Evolutionary conservation across 2,113 vertebrate species (phyloP).

Genomic region (Empidonax alnorum): DNA sequence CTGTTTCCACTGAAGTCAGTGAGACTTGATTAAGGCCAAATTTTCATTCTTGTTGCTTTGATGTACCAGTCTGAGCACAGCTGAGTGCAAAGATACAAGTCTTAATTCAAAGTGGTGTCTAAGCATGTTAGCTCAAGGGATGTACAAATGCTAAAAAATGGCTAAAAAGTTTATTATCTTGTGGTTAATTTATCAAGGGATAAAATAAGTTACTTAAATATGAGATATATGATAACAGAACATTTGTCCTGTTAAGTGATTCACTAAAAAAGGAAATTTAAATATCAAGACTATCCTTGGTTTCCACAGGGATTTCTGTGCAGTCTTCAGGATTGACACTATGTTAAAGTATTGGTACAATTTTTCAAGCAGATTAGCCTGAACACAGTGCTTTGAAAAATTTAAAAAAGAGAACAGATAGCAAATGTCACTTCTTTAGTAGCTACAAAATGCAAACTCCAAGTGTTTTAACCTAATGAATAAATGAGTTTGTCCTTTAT

Average conservation of each 20-base stretch:
- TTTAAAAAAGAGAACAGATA: conserved; percentile 67
- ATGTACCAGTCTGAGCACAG: background rate
- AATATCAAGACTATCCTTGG: background rate
- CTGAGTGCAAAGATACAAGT: background rate
- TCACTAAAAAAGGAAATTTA: background rate
- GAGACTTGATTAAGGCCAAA: background rate
- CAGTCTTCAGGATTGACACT: conserved; percentile 11
- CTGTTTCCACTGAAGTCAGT: background rate
- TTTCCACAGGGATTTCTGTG: background rate
- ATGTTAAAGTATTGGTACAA: conserved; percentile 53
- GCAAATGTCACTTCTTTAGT: conserved; percentile 77
- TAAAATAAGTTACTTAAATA: background rate
- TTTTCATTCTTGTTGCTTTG: background rate
- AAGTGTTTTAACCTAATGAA: conserved; percentile 86
- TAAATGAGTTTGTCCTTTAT: conserved; percentile 90
- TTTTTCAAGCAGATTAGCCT: conserved; percentile 68
- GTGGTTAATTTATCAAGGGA: background rate
- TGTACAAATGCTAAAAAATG: background rate
- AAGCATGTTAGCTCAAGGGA: background rate
- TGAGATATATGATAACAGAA: background rate
- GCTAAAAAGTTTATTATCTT: background rate
- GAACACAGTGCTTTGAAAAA: conserved; percentile 73
- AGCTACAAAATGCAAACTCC: conserved; percentile 81
- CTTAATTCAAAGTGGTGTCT: background rate
- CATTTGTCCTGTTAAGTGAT: background rate